These are phyloP conservation scores for Eupeodes corollae DNA, from an alignment of 1,140 invertebrate genomes.

Conservation along the genomic window DNA sequence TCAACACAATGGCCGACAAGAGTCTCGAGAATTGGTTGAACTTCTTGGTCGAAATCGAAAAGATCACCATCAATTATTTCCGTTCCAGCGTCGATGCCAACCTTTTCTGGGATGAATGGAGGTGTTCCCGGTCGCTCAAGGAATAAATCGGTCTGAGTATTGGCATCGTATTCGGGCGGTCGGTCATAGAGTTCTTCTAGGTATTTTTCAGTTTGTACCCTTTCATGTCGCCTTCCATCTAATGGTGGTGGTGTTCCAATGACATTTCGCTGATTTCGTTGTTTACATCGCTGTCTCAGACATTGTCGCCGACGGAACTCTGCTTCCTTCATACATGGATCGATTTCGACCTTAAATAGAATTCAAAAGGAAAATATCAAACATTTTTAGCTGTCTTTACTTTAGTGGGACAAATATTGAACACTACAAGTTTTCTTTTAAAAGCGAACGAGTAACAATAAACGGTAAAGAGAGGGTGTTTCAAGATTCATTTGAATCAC, in stretches of 20 bases:
- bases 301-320: conserved; percentile 43
- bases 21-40: conserved; percentile 74
- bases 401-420: not conserved
- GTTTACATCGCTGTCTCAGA: conserved; percentile 39
- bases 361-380: conserved; percentile 11
- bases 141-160: conserved; percentile 78
- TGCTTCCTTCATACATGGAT: conserved; percentile 36
- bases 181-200: conserved; percentile 69
- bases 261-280: conserved; percentile 40
- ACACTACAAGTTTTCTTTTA: conserved; percentile 2
- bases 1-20: conserved; percentile 79
- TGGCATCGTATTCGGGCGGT: conserved; percentile 57
- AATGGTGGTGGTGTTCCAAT: conserved; percentile 59
- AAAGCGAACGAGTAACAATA: not conserved
- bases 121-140: conserved; percentile 66
- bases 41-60: conserved; percentile 83
- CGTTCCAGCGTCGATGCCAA: conserved; percentile 65
- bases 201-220: conserved; percentile 77
- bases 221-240: conserved; percentile 65
- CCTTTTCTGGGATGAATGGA: conserved; percentile 60
- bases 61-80: conserved; percentile 82
- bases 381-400: conserved; percentile 21
- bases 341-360: conserved; percentile 20
- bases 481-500: not conserved
- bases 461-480: not conserved